A percentile compares a stretch with the other conserved stretches of the same genome.
phyloP scores from a whole-genome alignment of 2,888 invertebrate species.

The Lordiphosa andalusiaca region DNA sequence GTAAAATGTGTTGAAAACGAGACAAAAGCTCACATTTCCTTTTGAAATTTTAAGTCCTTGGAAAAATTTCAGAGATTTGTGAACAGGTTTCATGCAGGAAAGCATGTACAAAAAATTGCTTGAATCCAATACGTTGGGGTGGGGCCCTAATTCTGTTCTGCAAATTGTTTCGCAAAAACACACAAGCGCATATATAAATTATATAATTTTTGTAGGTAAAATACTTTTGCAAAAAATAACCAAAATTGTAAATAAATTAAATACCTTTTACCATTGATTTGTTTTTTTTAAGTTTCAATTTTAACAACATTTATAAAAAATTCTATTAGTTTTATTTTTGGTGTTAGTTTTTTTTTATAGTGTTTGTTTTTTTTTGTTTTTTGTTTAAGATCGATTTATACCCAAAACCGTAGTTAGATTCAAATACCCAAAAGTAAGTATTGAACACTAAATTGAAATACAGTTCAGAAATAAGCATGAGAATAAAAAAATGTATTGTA shows the following conservation, averaged over 20 bases:
- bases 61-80: no score
- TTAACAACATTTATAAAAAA: slow-evolving; percentile 40
- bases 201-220: slow-evolving; percentile 13
- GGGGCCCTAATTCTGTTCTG: slow-evolving; percentile 24
- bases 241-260: slow-evolving; percentile 44
- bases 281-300: slow-evolving; percentile 26
- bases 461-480: slow-evolving; percentile 40
- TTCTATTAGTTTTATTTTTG: slow-evolving; percentile 41
- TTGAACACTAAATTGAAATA: slow-evolving; percentile 37
- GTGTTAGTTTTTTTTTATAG: slow-evolving; percentile 37
- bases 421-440: slow-evolving; percentile 36
- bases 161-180: slow-evolving; percentile 64
- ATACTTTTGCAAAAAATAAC: slow-evolving; percentile 65
- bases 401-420: slow-evolving; percentile 39
- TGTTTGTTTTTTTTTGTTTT: slow-evolving; percentile 5
- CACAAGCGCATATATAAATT: slow-evolving; percentile 56
- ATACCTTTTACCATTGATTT: slow-evolving; percentile 52
- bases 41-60: no score
- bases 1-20: no score
- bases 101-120: no score
- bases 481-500: slow-evolving; percentile 31
- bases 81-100: no score
- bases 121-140: no score
- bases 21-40: no score
- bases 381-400: slow-evolving; percentile 18